Percentiles rank a stretch among this genome's conserved stretches.
phyloP scores from a whole-genome alignment of 2,888 invertebrate species.

The Xanthia icteritia region DNA sequence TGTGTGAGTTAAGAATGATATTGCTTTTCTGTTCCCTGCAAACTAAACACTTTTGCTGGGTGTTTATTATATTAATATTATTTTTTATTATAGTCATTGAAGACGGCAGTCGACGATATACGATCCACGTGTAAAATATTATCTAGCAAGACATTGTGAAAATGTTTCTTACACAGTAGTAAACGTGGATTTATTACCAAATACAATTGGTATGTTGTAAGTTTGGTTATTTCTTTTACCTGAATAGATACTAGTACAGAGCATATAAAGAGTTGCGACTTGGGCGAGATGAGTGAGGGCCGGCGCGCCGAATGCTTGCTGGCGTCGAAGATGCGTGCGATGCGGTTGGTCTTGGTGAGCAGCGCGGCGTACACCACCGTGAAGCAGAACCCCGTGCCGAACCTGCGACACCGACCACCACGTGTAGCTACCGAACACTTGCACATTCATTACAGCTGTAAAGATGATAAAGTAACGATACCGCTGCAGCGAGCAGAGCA shows the following conservation, averaged over 20 bases:
- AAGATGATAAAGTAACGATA: constrained; percentile 72
- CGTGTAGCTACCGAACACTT: not conserved
- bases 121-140: not conserved
- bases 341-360: constrained; percentile 98
- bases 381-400: constrained; percentile 97
- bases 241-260: constrained; percentile 96
- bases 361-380: constrained; percentile 99
- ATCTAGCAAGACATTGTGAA: too few species aligned
- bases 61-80: not conserved
- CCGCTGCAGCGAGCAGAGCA: constrained; percentile 97
- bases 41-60: not conserved
- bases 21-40: not conserved
- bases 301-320: constrained; percentile 97
- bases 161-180: not conserved
- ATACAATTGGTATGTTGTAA: not conserved
- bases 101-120: too few species aligned
- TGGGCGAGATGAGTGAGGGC: constrained; percentile 97
- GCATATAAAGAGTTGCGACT: constrained; percentile 97
- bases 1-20: not conserved
- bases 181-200: not conserved
- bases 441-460: too few species aligned
- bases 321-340: constrained; percentile 98
- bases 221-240: constrained; percentile 86
- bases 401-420: constrained; percentile 85
- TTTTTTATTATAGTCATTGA: too few species aligned